Evolutionary conservation across 2,888 invertebrate species (phyloP), one percentile per base, ranked within the genome.

Genomic region (Acanthosoma haemorrhoidale): DNA sequence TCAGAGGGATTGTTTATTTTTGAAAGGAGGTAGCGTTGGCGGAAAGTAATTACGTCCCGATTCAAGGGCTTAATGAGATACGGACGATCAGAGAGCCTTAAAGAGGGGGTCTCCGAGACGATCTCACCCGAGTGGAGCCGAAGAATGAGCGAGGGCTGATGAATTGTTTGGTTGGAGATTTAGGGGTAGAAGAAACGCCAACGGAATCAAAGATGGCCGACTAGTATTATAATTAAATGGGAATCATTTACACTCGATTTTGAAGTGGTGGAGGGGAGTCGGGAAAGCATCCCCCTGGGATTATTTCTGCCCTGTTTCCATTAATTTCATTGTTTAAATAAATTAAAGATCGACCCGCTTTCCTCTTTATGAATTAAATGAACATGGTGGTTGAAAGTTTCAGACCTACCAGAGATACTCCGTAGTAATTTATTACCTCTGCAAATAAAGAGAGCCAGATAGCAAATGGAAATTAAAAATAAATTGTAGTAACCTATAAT

Each of bases 321-420:
- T 51, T 51, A 51, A 51, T 51, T 51, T 51, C 51, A 51, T 51
- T 51, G 51, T 51, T 51, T 51, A 51, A 51, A 51, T 51, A 51
- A 25, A 51, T 51, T 51, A 51, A 25, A 2, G 51, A 25, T 25
- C n/a, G n/a, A 21, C 25, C n/a, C 25, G 25, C 25, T 51, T n/a
- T 25, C 18, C n/a, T n/a, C n/a, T n/a, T n/a, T 9, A 2, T 13
- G 51, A 11, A 25, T 21, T 51, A 51, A 51, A 51, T 51, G 51
- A 51, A 51, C n/a, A n/a, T 6, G 4, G 8, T 21, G 51, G 51
- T 9, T 21, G 25, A 25, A 5, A 13, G 21, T 25, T 51, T 25
- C 21, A 25, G 21, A 51, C 51, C n/a, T 21, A 25, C 5, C 25
- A 2, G 21, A 6, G 25, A 25, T 51, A 25, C 21, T 51, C 51